Percentiles rank a stretch among this genome's conserved stretches.
phyloP scores from a whole-genome alignment of 2,888 invertebrate genomes.

The Drosophila anomelani region DNA sequence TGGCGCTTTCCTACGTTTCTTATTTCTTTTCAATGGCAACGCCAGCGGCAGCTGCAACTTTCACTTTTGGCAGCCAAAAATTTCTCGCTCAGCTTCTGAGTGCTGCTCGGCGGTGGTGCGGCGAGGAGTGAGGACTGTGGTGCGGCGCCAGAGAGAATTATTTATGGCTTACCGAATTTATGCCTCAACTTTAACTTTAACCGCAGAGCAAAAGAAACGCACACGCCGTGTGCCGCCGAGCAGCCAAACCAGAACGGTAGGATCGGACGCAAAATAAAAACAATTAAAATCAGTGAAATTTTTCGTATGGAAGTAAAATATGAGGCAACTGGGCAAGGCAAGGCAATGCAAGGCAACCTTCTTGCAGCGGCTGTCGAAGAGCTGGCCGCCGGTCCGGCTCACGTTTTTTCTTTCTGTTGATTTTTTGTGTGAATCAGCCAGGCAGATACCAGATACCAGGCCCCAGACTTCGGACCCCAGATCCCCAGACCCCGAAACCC shows the following conservation, averaged over 20 bases:
- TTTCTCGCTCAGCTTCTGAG: slow-evolving; percentile 78
- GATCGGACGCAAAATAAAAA: slow-evolving; percentile 53
- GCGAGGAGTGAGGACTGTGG: slow-evolving; percentile 14
- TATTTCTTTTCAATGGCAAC: slow-evolving; percentile 70
- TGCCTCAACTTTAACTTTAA: slow-evolving; percentile 72
- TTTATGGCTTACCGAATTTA: slow-evolving; percentile 74
- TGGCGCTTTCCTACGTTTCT: slow-evolving; percentile 64
- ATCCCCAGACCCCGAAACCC: slow-evolving; percentile 5
- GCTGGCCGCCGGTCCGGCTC: slow-evolving; percentile 37
- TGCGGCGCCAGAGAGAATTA: slow-evolving; percentile 67
- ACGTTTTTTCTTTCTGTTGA: slow-evolving; percentile 27
- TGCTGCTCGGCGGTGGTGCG: slow-evolving; percentile 5
- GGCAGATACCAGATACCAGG: slow-evolving; percentile 25
- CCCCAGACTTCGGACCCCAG: slow-evolving; percentile 12
- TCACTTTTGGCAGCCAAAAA: slow-evolving; percentile 81
- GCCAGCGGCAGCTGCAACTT: slow-evolving; percentile 72
- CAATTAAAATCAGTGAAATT: slow-evolving; percentile 59
- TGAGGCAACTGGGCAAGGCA: slow-evolving; percentile 35
- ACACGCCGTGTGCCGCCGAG: slow-evolving; percentile 39
- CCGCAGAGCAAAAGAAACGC: slow-evolving; percentile 53
- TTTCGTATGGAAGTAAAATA: slow-evolving; percentile 7
- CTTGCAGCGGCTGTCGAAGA: slow-evolving; percentile 36
- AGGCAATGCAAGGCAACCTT: slow-evolving; percentile 21
- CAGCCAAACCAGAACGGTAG: slow-evolving; percentile 66
- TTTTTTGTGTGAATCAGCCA: slow-evolving; percentile 35